Percentiles rank a stretch among this genome's conserved stretches.
Evolutionary conservation across 2,113 vertebrate genomes (phyloP).

Genomic region (human): DNA sequence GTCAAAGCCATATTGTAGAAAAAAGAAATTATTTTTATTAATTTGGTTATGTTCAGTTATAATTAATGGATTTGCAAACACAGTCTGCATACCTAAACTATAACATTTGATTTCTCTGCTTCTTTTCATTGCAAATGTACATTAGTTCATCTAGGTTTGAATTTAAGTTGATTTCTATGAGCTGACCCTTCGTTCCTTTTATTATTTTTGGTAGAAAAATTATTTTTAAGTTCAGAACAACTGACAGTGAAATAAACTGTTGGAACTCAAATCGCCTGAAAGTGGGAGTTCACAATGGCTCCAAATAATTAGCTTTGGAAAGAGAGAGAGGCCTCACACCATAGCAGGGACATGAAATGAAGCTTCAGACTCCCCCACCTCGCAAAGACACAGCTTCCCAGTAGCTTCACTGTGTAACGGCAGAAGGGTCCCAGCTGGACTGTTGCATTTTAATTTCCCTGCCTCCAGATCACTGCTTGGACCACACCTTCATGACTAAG

Average conservation of each 20-base stretch:
- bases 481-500: not conserved
- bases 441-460: not conserved
- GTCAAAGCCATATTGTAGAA: not conserved
- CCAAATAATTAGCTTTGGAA: slow-evolving; percentile 43
- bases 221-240: slow-evolving; percentile 57
- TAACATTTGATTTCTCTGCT: not conserved
- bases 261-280: not conserved
- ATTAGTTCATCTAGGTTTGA: not conserved
- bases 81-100: not conserved
- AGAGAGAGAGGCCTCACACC: not conserved
- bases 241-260: slow-evolving; percentile 8
- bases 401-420: not conserved
- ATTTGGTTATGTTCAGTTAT: not conserved
- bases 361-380: not conserved
- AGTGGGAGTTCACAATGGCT: not conserved
- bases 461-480: not conserved
- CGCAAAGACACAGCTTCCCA: not conserved
- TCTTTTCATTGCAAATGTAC: not conserved
- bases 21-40: slow-evolving; percentile 2
- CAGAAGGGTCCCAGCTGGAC: slow-evolving; percentile 27
- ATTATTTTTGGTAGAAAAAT: not conserved
- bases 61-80: not conserved
- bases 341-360: not conserved
- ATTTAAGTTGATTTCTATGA: slow-evolving; percentile 1
- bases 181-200: not conserved